Conservation (phyloP, 2,113 vertebrate species). For the Nibea coibor region DNA sequence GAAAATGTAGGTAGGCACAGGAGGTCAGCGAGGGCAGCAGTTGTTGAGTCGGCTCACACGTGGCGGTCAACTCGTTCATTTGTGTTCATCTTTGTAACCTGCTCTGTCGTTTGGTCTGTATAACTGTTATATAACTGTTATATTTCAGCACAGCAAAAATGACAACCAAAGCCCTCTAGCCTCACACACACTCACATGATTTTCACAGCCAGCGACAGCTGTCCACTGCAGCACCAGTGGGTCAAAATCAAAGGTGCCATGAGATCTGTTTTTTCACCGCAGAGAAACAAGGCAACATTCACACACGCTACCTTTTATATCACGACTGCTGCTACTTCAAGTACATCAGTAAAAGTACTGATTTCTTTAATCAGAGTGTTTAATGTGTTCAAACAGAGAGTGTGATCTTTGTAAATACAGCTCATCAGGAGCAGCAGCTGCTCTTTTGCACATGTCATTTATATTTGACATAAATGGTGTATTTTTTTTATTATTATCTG, state of each 20-base stretch:
- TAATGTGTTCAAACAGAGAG: no score
- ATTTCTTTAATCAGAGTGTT: no score
- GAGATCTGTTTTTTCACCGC: background rate
- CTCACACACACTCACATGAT: background rate
- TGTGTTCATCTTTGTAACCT: background rate
- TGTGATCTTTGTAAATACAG: no score
- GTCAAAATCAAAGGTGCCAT: background rate
- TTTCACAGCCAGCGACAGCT: background rate
- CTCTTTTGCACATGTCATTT: no score
- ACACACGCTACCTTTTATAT: background rate
- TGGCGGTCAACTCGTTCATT: background rate
- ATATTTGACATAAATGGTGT: background rate
- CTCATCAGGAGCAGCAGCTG: no score
- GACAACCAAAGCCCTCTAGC: background rate
- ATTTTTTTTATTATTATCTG: background rate
- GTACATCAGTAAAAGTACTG: background rate
- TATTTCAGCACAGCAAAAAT: background rate
- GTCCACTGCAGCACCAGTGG: background rate
- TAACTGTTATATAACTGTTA: background rate
- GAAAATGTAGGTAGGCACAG: background rate
- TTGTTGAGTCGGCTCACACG: background rate
- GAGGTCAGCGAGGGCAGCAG: background rate
- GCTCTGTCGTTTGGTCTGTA: background rate
- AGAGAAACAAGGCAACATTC: background rate
- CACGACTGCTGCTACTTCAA: background rate